Evolutionary conservation across 2,888 invertebrate species (phyloP).

Genomic region (Perizoma flavofasciatum): DNA sequence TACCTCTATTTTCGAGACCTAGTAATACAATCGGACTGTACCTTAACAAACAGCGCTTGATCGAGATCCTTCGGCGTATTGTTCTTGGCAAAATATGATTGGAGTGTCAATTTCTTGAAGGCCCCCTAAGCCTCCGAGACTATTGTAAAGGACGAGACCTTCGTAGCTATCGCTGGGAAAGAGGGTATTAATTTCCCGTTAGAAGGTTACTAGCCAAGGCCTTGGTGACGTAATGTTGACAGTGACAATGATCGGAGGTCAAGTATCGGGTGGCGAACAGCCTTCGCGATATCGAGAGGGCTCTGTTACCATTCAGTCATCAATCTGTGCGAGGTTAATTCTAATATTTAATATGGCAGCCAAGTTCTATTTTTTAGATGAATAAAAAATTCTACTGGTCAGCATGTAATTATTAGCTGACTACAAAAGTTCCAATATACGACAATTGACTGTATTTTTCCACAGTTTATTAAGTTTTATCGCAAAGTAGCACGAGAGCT

Average conservation of each 20-base stretch:
- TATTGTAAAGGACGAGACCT: constrained; percentile 55
- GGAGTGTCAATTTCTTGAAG: constrained; percentile 39
- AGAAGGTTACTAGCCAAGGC: constrained; percentile 47
- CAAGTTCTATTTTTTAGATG: too few relatives aligned
- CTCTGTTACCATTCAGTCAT: constrained; percentile 9
- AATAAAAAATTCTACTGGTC: not conserved
- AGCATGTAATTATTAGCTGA: not conserved
- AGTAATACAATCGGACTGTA: not conserved
- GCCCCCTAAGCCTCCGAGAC: constrained; percentile 42
- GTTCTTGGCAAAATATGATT: constrained; percentile 22
- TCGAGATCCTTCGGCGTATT: constrained; percentile 7
- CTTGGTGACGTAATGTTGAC: constrained; percentile 40
- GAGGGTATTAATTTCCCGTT: constrained; percentile 48
- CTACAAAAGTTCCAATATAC: not conserved
- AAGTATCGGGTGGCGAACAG: constrained; percentile 43
- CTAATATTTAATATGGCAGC: too few relatives aligned
- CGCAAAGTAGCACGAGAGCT: constrained; percentile 15
- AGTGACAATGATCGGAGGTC: constrained; percentile 47
- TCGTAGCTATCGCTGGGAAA: constrained; percentile 47
- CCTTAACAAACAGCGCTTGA: not conserved
- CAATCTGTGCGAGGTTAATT: not conserved
- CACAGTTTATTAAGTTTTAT: constrained; percentile 12
- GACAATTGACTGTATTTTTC: constrained; percentile 2
- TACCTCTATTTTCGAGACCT: not conserved
- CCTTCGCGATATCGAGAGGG: constrained; percentile 32